A percentile compares a stretch with the other conserved stretches of the same genome.
phyloP scores from a whole-genome alignment of 2,113 vertebrate species.

The Ceratotherium simum region DNA sequence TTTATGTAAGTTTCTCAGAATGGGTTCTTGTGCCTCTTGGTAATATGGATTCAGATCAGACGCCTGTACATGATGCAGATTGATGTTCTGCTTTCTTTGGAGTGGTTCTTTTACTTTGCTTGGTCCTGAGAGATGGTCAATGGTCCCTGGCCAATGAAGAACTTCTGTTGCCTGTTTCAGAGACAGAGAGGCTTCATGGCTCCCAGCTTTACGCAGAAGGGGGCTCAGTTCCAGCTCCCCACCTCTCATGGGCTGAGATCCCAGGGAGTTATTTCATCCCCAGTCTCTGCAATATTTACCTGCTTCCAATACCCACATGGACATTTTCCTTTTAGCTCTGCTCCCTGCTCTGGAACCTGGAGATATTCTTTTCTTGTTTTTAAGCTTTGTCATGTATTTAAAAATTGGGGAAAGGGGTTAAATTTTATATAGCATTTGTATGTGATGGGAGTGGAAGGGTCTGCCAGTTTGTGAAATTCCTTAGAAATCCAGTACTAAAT shows the following conservation, averaged over 20 bases:
- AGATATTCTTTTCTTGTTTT: background rate
- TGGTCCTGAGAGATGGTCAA: background rate
- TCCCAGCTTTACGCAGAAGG: background rate
- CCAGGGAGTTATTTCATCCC: background rate
- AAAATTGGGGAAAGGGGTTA: background rate
- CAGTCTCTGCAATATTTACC: background rate
- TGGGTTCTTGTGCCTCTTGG: background rate
- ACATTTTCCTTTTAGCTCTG: background rate
- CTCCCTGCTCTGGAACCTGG: background rate
- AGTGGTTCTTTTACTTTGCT: background rate
- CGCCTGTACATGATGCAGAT: rapidly evolving
- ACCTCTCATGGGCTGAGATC: background rate
- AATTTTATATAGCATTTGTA: background rate
- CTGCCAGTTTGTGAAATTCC: background rate
- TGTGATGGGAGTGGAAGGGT: background rate
- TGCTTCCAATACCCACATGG: background rate
- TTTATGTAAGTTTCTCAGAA: background rate
- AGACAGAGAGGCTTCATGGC: background rate
- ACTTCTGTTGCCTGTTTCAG: background rate
- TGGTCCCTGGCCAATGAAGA: background rate
- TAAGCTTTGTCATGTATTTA: background rate
- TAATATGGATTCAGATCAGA: background rate
- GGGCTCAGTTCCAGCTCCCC: background rate
- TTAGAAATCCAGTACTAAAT: background rate
- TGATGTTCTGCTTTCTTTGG: background rate